Conservation (phyloP, 2,888 invertebrate genomes). For the Cecidostiba fungosa region DNA sequence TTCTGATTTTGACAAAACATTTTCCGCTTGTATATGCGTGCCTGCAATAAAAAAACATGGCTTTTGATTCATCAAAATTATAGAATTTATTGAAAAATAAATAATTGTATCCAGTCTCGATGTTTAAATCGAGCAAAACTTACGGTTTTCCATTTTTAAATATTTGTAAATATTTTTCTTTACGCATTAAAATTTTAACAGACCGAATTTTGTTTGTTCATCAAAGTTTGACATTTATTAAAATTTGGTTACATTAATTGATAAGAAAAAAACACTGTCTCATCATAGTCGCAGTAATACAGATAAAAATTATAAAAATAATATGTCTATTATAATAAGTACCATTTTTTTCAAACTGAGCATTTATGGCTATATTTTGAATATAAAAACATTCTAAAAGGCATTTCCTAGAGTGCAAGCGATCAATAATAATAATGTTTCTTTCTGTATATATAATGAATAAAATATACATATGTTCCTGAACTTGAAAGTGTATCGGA, state of each 20-base stretch:
- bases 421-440: background rate
- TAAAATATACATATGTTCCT: too few relatives aligned
- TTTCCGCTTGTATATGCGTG: background rate
- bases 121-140: background rate
- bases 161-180: background rate
- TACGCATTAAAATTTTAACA: background rate
- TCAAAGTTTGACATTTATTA: background rate
- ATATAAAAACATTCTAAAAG: background rate
- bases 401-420: background rate
- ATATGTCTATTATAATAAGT: background rate
- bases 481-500: too few relatives aligned
- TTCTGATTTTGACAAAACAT: background rate
- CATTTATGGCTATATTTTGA: too few relatives aligned
- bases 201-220: background rate
- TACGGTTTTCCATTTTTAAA: background rate
- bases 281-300: background rate
- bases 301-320: background rate
- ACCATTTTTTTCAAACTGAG: background rate
- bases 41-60: background rate
- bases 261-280: conserved; percentile 28
- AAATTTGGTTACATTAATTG: conserved; percentile 32
- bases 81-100: background rate
- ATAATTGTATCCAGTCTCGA: background rate
- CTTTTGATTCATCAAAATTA: background rate
- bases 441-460: too few relatives aligned